phyloP scores from a whole-genome alignment of 2,113 vertebrate genomes.

The Pluvianellus socialis region DNA sequence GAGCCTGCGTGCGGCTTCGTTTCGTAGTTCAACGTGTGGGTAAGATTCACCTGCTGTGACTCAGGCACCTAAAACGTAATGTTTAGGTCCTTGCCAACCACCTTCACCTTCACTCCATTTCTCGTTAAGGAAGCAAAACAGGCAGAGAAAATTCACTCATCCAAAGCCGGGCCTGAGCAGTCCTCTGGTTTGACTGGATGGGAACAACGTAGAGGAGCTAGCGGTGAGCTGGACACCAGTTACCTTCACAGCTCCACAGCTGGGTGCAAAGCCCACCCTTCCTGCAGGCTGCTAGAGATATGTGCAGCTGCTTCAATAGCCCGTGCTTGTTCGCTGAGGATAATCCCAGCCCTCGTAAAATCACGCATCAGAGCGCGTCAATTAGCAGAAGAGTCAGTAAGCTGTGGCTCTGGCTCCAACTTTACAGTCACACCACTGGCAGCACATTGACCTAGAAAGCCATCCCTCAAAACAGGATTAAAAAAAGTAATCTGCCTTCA shows the following conservation, averaged over 20 bases:
- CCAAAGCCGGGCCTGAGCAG: background rate
- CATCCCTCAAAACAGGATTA: background rate
- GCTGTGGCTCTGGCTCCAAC: background rate
- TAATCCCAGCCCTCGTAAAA: background rate
- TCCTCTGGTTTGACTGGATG: background rate
- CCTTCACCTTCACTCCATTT: background rate
- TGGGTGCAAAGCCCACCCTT: background rate
- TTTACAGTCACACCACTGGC: background rate
- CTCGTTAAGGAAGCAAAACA: background rate
- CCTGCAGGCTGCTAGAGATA: background rate
- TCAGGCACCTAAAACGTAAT: background rate
- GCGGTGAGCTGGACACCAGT: background rate
- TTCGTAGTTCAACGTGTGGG: background rate
- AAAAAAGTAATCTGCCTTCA: background rate
- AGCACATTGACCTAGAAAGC: background rate
- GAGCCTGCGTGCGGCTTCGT: background rate
- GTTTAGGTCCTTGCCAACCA: background rate
- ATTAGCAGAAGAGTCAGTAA: background rate
- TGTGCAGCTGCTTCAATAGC: background rate
- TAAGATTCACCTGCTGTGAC: background rate
- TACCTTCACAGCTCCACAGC: background rate
- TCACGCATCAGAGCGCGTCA: background rate
- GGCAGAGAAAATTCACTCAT: background rate
- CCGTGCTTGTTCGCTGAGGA: background rate
- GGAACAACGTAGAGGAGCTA: background rate